These are phyloP conservation scores for Vesta saturnalis DNA, from an alignment of 2,888 invertebrate species.

Conservation along the genomic window DNA sequence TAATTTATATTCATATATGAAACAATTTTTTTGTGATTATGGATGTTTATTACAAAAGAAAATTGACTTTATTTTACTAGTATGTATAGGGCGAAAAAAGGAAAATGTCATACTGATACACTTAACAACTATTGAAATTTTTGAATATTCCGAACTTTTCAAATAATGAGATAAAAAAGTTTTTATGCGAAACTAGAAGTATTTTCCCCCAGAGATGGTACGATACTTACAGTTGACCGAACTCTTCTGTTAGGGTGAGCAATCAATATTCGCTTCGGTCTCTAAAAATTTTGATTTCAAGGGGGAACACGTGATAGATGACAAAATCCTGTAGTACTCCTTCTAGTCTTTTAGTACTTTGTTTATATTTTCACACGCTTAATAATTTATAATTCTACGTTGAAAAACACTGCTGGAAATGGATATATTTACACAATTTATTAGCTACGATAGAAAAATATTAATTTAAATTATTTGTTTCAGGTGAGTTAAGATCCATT, in stretches of 20 bases:
- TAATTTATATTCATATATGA: too few species aligned
- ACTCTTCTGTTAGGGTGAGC: constrained; percentile 38
- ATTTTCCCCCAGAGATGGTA: constrained; percentile 41
- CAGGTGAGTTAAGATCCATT: constrained; percentile 28
- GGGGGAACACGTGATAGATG: constrained; percentile 35
- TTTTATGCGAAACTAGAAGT: constrained; percentile 46
- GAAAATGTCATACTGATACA: constrained; percentile 11
- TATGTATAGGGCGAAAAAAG: too few species aligned
- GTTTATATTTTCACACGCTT: too few species aligned
- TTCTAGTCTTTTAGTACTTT: constrained; percentile 14
- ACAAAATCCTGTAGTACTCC: constrained; percentile 28
- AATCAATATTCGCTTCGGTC: constrained; percentile 36
- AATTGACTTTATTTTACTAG: too few species aligned
- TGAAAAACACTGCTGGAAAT: too few species aligned
- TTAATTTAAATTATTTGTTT: constrained; percentile 25
- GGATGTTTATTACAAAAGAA: too few species aligned
- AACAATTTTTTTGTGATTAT: too few species aligned
- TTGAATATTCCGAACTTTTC: constrained; percentile 46
- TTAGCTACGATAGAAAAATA: too few species aligned
- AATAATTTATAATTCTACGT: too few species aligned
- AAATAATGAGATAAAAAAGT: constrained; percentile 51
- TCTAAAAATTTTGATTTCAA: constrained; percentile 36
- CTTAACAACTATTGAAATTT: constrained; percentile 44
- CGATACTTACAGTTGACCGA: constrained; percentile 41
- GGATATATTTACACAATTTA: too few species aligned